Conservation (phyloP, 1,140 invertebrate species). For the Bombus terrestris region DNA sequence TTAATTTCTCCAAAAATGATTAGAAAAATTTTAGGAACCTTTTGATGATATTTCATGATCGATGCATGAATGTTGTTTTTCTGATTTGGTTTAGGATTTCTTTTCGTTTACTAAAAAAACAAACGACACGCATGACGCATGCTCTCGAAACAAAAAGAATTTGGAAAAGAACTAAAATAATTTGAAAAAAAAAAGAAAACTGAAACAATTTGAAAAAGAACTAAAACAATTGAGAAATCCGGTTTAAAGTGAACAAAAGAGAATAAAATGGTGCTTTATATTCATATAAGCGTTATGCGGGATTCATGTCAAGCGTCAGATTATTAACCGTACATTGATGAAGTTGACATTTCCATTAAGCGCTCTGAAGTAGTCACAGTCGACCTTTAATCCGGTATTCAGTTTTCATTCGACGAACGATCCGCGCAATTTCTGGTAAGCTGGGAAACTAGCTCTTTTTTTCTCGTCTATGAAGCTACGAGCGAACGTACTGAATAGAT, state of each 20-base stretch:
- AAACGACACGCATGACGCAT: neutral
- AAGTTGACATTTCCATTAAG: slow-evolving; percentile 22
- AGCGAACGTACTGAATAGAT: neutral
- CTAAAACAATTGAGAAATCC: neutral
- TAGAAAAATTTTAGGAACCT: too few relatives aligned
- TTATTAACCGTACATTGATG: slow-evolving; percentile 14
- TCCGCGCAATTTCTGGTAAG: neutral
- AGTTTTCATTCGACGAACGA: slow-evolving; percentile 1
- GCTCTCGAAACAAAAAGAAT: neutral
- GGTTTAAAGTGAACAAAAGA: neutral
- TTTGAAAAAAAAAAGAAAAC: too few relatives aligned
- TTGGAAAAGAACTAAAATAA: too few relatives aligned
- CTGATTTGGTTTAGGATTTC: neutral
- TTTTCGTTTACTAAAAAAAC: neutral
- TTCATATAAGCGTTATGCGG: neutral
- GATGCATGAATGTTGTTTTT: neutral
- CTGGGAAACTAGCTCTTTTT: neutral
- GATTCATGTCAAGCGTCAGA: neutral
- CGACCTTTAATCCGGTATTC: slow-evolving; percentile 17
- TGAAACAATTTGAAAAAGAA: neutral
- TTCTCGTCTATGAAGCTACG: neutral
- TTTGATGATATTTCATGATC: neutral
- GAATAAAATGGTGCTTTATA: neutral
- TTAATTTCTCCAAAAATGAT: neutral
- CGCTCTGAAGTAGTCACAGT: slow-evolving; percentile 16